These are phyloP conservation scores for Thaumetopoea pityocampa DNA, from an alignment of 1,140 invertebrate genomes.

Conservation along the genomic window DNA sequence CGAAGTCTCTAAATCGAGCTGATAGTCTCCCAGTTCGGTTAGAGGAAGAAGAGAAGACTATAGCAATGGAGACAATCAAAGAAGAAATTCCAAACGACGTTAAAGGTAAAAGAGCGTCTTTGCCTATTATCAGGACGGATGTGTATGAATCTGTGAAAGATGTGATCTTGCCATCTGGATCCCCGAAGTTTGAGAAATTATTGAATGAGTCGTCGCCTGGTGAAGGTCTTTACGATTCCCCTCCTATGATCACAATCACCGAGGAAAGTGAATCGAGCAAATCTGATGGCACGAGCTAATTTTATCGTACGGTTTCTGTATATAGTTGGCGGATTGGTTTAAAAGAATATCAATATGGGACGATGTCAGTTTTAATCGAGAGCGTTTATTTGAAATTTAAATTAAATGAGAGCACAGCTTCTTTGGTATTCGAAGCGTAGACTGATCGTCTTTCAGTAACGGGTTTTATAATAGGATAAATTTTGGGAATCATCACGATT, in stretches of 20 bases:
- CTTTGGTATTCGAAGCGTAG: too few relatives aligned
- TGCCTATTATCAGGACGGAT: constrained; percentile 63
- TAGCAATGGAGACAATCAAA: constrained; percentile 50
- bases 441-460: too few relatives aligned
- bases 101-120: constrained; percentile 61
- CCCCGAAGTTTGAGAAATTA: constrained; percentile 69
- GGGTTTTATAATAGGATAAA: too few relatives aligned
- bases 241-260: constrained; percentile 73
- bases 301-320: constrained; percentile 42
- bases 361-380: too few relatives aligned
- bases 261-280: constrained; percentile 65
- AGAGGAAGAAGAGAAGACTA: constrained; percentile 43
- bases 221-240: constrained; percentile 43
- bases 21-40: constrained; percentile 59
- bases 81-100: constrained; percentile 47
- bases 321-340: constrained; percentile 31
- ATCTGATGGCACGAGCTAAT: constrained; percentile 68
- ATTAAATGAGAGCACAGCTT: too few relatives aligned
- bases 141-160: constrained; percentile 66
- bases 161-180: constrained; percentile 46
- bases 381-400: too few relatives aligned
- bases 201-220: constrained; percentile 63
- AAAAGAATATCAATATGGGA: too few relatives aligned
- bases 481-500: too few relatives aligned
- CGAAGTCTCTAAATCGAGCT: constrained; percentile 49